These are phyloP conservation scores for Terebella lapidaria DNA, from an alignment of 2,888 invertebrate species.

Conservation along the genomic window DNA sequence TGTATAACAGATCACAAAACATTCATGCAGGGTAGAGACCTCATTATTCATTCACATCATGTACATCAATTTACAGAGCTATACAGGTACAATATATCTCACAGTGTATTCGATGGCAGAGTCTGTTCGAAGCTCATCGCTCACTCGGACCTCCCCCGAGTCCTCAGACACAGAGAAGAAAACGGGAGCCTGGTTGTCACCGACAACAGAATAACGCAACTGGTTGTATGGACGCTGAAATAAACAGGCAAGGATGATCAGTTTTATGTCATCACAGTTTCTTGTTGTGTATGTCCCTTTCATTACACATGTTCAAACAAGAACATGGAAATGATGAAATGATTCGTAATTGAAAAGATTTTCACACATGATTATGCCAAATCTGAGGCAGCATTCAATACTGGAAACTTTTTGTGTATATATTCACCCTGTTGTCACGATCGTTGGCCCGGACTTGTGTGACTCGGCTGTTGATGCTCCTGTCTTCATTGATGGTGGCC, in stretches of 20 bases:
- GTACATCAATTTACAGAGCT: too few species aligned
- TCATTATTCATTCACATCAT: too few species aligned
- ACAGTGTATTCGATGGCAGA: slow-evolving; percentile 21
- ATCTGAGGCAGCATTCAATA: not conserved
- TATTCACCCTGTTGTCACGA: slow-evolving; percentile 19
- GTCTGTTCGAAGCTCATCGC: slow-evolving; percentile 23
- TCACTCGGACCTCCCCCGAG: slow-evolving; percentile 25
- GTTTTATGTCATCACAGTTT: not conserved
- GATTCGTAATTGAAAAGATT: too few species aligned
- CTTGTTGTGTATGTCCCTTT: too few species aligned
- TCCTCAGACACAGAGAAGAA: slow-evolving; percentile 30
- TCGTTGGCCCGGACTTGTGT: slow-evolving; percentile 17
- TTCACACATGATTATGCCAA: not conserved
- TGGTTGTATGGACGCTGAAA: slow-evolving; percentile 18
- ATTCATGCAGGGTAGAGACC: too few species aligned
- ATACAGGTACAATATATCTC: too few species aligned
- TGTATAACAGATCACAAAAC: too few species aligned
- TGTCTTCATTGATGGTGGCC: slow-evolving; percentile 16
- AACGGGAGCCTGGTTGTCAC: slow-evolving; percentile 22
- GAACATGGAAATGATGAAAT: too few species aligned
- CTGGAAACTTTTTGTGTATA: not conserved
- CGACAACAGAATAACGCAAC: slow-evolving; percentile 18
- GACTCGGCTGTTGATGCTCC: slow-evolving; percentile 15
- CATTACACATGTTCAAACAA: too few species aligned
- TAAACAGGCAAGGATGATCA: not conserved